Evolutionary conservation across 2,888 invertebrate genomes (phyloP).

Genomic region (Caenorhabditis zanzibari): DNA sequence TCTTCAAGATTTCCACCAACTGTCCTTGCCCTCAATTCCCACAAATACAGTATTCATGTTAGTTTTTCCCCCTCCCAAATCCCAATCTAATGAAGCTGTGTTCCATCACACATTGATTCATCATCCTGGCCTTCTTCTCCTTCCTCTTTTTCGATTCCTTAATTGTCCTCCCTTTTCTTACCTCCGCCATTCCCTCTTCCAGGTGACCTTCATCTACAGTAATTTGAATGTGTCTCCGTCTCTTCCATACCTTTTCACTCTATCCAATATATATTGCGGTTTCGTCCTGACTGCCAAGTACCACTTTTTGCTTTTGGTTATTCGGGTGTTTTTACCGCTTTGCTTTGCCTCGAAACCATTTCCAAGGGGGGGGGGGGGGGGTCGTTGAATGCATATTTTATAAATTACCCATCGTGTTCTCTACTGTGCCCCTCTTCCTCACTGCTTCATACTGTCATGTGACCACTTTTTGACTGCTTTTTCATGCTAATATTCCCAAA

Average conservation of each 20-base stretch:
- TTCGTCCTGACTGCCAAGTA: constrained; percentile 45
- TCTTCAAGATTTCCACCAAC: too few relatives aligned
- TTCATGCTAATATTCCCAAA: constrained; percentile 11
- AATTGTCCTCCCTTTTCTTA: constrained; percentile 11
- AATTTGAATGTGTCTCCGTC: constrained; percentile 47
- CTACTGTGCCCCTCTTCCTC: constrained; percentile 13
- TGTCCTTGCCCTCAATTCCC: neutral
- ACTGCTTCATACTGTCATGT: constrained; percentile 16
- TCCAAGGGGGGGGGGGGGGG: constrained; percentile 8
- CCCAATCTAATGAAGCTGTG: constrained; percentile 9
- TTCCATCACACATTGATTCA: constrained; percentile 16
- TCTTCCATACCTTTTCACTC: constrained; percentile 26
- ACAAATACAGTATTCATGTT: constrained; percentile 6
- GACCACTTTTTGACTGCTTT: neutral
- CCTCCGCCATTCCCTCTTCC: constrained; percentile 6
- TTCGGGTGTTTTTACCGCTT: constrained; percentile 21
- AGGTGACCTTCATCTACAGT: constrained; percentile 56
- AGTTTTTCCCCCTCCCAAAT: neutral
- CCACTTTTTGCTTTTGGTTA: constrained; percentile 22
- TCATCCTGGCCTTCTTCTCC: constrained; percentile 15
- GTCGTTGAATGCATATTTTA: constrained; percentile 64
- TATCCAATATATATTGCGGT: constrained; percentile 44
- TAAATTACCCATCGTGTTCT: constrained; percentile 27
- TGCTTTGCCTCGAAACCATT: constrained; percentile 14
- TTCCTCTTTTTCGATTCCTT: constrained; percentile 20